These are phyloP conservation scores for Kryptopterus vitreolus DNA, from an alignment of 2,797 vertebrate genomes.

Conservation along the genomic window DNA sequence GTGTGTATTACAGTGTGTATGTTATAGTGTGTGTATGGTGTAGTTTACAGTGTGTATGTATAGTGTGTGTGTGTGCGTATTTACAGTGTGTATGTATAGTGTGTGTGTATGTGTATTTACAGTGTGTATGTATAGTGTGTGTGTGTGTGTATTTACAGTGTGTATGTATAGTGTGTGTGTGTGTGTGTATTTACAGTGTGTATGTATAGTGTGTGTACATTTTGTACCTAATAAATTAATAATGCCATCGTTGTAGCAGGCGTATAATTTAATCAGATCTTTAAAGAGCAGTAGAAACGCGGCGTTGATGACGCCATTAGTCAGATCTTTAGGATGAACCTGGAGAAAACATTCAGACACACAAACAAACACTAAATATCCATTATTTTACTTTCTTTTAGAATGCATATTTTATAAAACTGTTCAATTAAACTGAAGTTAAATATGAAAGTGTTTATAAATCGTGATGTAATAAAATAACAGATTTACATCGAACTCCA, in stretches of 20 bases:
- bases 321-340: slow-evolving; percentile 92
- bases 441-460: background rate
- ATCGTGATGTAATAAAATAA: background rate
- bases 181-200: background rate
- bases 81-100: background rate
- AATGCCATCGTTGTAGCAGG: slow-evolving; percentile 98
- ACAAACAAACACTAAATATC: background rate
- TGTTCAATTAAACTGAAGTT: background rate
- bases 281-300: slow-evolving; percentile 97
- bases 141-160: too few relatives aligned
- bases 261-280: slow-evolving; percentile 97
- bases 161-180: background rate
- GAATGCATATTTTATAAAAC: background rate
- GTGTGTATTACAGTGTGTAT: too few relatives aligned
- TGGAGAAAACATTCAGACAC: slow-evolving; percentile 56
- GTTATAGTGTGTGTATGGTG: too few relatives aligned
- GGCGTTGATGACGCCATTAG: slow-evolving; percentile 94
- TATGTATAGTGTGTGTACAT: too few relatives aligned
- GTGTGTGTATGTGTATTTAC: background rate
- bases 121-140: background rate
- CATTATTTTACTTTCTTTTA: background rate
- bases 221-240: slow-evolving; percentile 89
- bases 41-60: too few relatives aligned
- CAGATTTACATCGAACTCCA: slow-evolving; percentile 94
- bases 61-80: too few relatives aligned